Evolutionary conservation across 2,888 invertebrate species (phyloP).

Genomic region (Luperina nickerlii): DNA sequence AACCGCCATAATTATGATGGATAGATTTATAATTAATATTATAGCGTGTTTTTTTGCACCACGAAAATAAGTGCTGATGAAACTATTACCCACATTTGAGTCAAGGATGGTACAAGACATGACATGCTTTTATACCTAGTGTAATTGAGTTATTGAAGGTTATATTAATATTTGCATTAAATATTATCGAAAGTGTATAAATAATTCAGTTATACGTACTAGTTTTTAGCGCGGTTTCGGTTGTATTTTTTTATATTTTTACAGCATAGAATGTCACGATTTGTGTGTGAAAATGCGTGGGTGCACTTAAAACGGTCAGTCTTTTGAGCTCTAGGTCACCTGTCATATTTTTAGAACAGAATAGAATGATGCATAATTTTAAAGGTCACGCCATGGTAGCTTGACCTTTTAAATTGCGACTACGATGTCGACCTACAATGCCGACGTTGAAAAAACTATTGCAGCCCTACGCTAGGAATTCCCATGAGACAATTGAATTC

Average conservation of each 20-base stretch:
- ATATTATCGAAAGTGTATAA: slow-evolving; percentile 36
- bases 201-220: slow-evolving; percentile 32
- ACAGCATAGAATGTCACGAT: slow-evolving; percentile 7
- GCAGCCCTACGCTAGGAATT: background rate
- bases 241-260: slow-evolving; percentile 16
- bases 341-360: background rate
- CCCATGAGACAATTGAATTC: fast-evolving
- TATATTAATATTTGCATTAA: slow-evolving; percentile 51
- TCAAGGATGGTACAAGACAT: slow-evolving; percentile 52
- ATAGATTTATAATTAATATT: slow-evolving; percentile 54
- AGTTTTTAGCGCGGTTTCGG: background rate
- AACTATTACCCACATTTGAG: slow-evolving; percentile 41
- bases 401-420: slow-evolving; percentile 1
- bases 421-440: background rate
- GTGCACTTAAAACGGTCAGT: background rate
- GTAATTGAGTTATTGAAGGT: slow-evolving; percentile 54
- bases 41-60: slow-evolving; percentile 35
- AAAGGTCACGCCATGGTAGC: background rate
- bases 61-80: slow-evolving; percentile 23
- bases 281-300: slow-evolving; percentile 10
- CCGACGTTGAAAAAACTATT: background rate
- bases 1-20: slow-evolving; percentile 39
- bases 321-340: background rate
- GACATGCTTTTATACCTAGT: slow-evolving; percentile 25
- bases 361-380: background rate